These are phyloP conservation scores for Monopis laevigella DNA, from an alignment of 2,888 invertebrate species.

Conservation along the genomic window DNA sequence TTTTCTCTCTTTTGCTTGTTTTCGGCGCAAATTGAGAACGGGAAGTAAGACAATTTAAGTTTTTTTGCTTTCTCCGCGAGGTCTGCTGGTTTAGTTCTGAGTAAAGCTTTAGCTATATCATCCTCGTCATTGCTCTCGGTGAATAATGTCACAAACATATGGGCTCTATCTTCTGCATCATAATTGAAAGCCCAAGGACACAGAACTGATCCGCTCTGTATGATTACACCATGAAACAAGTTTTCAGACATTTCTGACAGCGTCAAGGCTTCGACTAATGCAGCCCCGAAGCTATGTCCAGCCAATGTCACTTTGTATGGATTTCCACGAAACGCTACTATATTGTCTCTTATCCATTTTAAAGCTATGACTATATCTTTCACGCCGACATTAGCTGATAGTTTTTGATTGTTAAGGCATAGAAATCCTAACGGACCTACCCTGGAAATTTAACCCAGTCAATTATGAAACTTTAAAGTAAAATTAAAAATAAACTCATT, in stretches of 20 bases:
- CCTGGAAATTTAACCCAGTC: slow-evolving; percentile 25
- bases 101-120: slow-evolving; percentile 20
- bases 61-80: slow-evolving; percentile 30
- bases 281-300: slow-evolving; percentile 50
- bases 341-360: slow-evolving; percentile 52
- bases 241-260: slow-evolving; percentile 35
- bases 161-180: slow-evolving; percentile 38
- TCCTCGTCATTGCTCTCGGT: slow-evolving; percentile 22
- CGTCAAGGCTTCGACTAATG: slow-evolving; percentile 41
- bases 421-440: slow-evolving; percentile 45
- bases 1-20: slow-evolving; percentile 38
- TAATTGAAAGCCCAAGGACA: slow-evolving; percentile 52
- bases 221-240: slow-evolving; percentile 43
- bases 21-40: slow-evolving; percentile 40
- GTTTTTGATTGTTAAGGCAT: slow-evolving; percentile 36
- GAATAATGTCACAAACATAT: slow-evolving; percentile 22
- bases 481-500: not conserved
- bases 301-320: slow-evolving; percentile 40
- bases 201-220: slow-evolving; percentile 48
- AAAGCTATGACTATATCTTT: slow-evolving; percentile 47
- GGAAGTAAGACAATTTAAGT: slow-evolving; percentile 37
- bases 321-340: slow-evolving; percentile 50
- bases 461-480: not conserved
- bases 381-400: slow-evolving; percentile 48
- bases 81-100: slow-evolving; percentile 26